Evolutionary conservation across 1,140 invertebrate species (phyloP).

Genomic region (Paraescarpia echinospica): DNA sequence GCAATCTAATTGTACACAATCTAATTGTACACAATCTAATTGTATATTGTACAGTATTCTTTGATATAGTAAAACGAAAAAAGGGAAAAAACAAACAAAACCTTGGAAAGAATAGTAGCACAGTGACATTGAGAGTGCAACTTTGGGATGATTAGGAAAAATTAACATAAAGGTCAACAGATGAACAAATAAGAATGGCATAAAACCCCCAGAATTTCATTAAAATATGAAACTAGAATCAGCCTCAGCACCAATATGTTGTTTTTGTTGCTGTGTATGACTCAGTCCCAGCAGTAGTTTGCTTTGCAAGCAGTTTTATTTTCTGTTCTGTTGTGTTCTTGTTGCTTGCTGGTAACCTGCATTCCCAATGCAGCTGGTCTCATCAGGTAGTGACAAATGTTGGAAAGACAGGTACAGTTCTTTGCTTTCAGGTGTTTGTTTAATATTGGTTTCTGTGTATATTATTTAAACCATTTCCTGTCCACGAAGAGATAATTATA

Average conservation of each 20-base stretch:
- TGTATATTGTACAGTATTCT: too few species aligned
- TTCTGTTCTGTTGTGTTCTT: not conserved
- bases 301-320: not conserved
- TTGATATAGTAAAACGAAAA: too few species aligned
- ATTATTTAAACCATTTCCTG: not conserved
- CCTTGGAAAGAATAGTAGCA: too few species aligned
- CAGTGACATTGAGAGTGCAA: too few species aligned
- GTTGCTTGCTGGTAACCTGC: not conserved
- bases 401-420: not conserved
- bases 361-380: not conserved
- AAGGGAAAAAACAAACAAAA: too few species aligned
- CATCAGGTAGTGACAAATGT: not conserved
- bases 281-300: not conserved
- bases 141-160: too few species aligned
- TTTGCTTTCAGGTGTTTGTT: not conserved
- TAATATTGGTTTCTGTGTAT: not conserved
- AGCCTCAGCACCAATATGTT: not conserved
- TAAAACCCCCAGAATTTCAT: too few species aligned
- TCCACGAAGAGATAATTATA: not conserved
- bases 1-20: too few species aligned
- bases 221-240: too few species aligned
- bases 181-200: too few species aligned
- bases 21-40: too few species aligned
- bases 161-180: too few species aligned
- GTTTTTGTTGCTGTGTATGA: not conserved